Evolutionary conservation across 2,113 vertebrate genomes (phyloP), one percentile per base, ranked within the genome.

Genomic region (Myxocyprinus asiaticus): DNA sequence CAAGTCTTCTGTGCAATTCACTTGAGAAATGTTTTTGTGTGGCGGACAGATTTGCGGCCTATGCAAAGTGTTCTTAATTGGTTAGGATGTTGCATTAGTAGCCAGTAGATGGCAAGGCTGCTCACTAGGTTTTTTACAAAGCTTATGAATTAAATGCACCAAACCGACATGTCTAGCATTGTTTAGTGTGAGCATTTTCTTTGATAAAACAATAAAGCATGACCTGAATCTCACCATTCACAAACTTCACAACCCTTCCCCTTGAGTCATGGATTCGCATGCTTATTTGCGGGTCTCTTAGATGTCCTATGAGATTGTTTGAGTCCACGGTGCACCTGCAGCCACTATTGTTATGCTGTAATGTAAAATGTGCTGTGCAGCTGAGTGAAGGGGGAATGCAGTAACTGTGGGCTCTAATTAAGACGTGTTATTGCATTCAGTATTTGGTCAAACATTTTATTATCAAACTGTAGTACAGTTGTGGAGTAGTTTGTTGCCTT

Each of bases 271-370:
- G 53, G 69, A 72, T 58, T 58, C 45, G 42, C 69, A 45, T 55
- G 69, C 69, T 59, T 58, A 72, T 72, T 10, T 71, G 51, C 42
- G 55, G 51, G 12, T 55, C 22, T 53, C 67, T 53, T n/a, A 43
- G 67, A 55, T 71, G 51, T 44, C 33, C 51, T 71, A 12, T 0
- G 33, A 71, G 68, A n/a, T n/a, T 43, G 0, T 45, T 47, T 47
- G 43, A 47, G 70, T 42, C 55, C 70, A 72, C 55, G 4, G 42
- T 17, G 70, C 70, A 72, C 70, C 55, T 72, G 55, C 55, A 72
- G 43, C 70, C 55, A 17, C 43, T 72, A 59, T 72, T 72, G 70
- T 72, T 72, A 53, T 59, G 0, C n/a, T n/a, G n/a, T n/a, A n/a
- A 59, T 72, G 55, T 72, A 43, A 72, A 47, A 11, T 6, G 9